A percentile compares a stretch with the other conserved stretches of the same genome.
Conservation (phyloP, 2,888 invertebrate genomes). For the Osedax fenrisi region DNA sequence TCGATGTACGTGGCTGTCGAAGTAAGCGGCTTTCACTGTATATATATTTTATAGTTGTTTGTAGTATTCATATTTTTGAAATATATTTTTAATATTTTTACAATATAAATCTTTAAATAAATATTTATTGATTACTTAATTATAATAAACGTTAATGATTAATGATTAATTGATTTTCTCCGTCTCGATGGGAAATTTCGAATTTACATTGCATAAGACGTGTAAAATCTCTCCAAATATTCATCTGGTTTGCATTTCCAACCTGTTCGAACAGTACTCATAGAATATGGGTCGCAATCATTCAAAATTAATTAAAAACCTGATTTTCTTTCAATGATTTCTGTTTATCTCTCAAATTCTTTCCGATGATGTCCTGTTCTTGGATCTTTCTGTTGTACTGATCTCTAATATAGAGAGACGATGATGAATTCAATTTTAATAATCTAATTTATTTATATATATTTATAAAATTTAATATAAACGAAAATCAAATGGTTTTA, state of each 20-base stretch:
- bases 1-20: no score
- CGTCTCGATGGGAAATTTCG: not conserved
- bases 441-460: no score
- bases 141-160: not conserved
- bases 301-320: constrained; percentile 51
- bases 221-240: constrained; percentile 55
- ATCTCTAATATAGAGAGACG: constrained; percentile 53
- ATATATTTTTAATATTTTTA: not conserved
- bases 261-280: not conserved
- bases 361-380: constrained; percentile 56
- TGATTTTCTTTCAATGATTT: constrained; percentile 53
- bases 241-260: constrained; percentile 50
- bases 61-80: not conserved
- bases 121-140: not conserved
- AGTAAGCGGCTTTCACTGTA: no score
- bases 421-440: no score
- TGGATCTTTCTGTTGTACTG: constrained; percentile 57
- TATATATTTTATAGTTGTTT: no score
- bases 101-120: not conserved
- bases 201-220: constrained; percentile 50
- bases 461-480: no score
- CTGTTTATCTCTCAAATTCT: constrained; percentile 51
- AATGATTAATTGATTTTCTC: not conserved
- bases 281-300: no score
- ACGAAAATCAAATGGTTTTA: no score